Conservation (phyloP, 2,888 invertebrate species). For the Parascotia fuliginaria region DNA sequence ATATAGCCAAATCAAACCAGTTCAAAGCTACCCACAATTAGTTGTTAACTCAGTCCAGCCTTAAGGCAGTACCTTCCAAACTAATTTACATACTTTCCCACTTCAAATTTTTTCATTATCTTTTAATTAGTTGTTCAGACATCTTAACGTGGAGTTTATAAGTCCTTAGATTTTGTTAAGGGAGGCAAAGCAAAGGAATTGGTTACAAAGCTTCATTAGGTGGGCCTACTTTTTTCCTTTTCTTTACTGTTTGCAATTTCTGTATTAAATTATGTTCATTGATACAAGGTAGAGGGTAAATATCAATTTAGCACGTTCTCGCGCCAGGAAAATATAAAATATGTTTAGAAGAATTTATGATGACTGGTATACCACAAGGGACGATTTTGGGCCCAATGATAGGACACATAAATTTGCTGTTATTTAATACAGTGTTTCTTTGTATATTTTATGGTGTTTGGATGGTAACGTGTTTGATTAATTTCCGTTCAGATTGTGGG, state of each 20-base stretch:
- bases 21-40: constrained; percentile 36
- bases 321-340: constrained; percentile 59
- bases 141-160: constrained; percentile 50
- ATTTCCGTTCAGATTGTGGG: constrained; percentile 29
- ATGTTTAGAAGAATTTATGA: constrained; percentile 47
- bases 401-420: constrained; percentile 39
- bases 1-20: constrained; percentile 25
- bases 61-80: constrained; percentile 42
- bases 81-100: constrained; percentile 70
- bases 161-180: constrained; percentile 23
- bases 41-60: constrained; percentile 36
- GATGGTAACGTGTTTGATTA: constrained; percentile 32
- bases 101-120: constrained; percentile 70
- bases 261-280: constrained; percentile 51
- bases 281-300: constrained; percentile 54
- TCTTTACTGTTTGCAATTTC: constrained; percentile 40
- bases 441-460: constrained; percentile 41
- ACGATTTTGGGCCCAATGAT: constrained; percentile 32
- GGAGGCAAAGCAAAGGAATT: constrained; percentile 24
- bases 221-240: constrained; percentile 17
- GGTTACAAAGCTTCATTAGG: constrained; percentile 47
- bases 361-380: constrained; percentile 28
- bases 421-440: constrained; percentile 42
- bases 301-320: constrained; percentile 62
- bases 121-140: constrained; percentile 68